Base-by-base conservation (phyloP, 2,113 vertebrate genomes). In the Erpornis zantholeuca region DNA sequence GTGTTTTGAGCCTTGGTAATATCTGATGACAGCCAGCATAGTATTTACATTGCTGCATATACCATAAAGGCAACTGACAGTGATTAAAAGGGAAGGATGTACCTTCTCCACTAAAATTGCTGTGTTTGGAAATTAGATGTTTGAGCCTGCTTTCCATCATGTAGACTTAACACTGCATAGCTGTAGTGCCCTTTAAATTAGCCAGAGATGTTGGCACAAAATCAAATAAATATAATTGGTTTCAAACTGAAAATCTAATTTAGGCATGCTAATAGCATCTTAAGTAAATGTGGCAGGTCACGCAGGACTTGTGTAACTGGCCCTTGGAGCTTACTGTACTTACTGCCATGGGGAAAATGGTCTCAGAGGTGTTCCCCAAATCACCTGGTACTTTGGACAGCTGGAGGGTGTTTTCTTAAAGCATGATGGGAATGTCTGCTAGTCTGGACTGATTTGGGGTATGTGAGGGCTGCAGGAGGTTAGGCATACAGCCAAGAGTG, bases 211-310 rank as follows among this genome's bases (percentile, higher is more conserved):
- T 70, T 93, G 93, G 92, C 86, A 94, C 4, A 2, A 89, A 92
- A 92, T 94, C 78, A 92, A 96, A 93, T 96, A 90, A 96, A 96
- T 96, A 89, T 83, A 92, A 94, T 93, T 80, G 57, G 85, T 97
- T 96, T 92, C 92, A 91, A 90, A 96, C 82, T 42, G 89, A 92
- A 97, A 94, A 96, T 97, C 94, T 97, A 91, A 97, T 95, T 95
- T 94, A 42, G 68, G 91, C 90, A 75, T 60, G 92, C 82, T 96
- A 95, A 96, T 94, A 86, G 86, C 89, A 65, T 86, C 87, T 92
- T 91, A 95, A 95, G 78, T 93, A 94, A 97, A 94, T 31, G 82
- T 93, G 76, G 94, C 54, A 59, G 72, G 90, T 91, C 84, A 60
- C 3, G 21, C 57, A 95, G 82, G 71, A 70, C 82, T 94, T 86